Percentiles rank a stretch among this genome's conserved stretches.
Conservation (phyloP, 2,113 vertebrate genomes). For the Callocephalon fimbriatum region DNA sequence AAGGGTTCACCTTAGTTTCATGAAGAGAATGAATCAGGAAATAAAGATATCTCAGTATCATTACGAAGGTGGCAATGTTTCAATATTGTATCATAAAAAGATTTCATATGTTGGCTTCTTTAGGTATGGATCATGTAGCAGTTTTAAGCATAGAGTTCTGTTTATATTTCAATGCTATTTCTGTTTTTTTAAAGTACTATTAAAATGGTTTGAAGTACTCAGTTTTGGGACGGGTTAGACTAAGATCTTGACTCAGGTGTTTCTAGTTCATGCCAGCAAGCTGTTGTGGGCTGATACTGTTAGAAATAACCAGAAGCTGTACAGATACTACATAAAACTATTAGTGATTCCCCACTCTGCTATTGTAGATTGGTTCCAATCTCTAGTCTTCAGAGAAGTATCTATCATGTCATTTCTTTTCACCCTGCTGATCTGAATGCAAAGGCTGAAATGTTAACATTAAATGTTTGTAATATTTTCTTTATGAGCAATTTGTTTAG, state of each 20-base stretch:
- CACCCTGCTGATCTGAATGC: background rate
- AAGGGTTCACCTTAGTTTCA: background rate
- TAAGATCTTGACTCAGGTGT: background rate
- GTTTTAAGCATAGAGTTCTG: background rate
- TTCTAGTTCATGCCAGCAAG: background rate
- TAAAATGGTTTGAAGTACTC: background rate
- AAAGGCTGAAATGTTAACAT: background rate
- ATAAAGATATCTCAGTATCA: background rate
- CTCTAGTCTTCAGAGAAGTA: background rate
- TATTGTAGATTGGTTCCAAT: background rate
- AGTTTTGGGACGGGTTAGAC: background rate
- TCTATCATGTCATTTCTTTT: background rate
- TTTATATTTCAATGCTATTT: background rate
- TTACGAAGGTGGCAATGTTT: background rate
- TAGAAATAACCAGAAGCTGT: conserved; percentile 13
- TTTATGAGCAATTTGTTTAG: background rate
- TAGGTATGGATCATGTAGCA: background rate
- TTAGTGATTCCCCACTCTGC: background rate
- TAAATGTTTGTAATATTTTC: background rate
- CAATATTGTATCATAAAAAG: background rate
- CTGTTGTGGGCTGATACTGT: background rate
- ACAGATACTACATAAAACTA: background rate
- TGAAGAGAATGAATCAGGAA: background rate
- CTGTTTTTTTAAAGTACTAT: background rate
- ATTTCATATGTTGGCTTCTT: background rate